phyloP scores from a whole-genome alignment of 2,113 vertebrate species.

The Trematocara nigrifrons region DNA sequence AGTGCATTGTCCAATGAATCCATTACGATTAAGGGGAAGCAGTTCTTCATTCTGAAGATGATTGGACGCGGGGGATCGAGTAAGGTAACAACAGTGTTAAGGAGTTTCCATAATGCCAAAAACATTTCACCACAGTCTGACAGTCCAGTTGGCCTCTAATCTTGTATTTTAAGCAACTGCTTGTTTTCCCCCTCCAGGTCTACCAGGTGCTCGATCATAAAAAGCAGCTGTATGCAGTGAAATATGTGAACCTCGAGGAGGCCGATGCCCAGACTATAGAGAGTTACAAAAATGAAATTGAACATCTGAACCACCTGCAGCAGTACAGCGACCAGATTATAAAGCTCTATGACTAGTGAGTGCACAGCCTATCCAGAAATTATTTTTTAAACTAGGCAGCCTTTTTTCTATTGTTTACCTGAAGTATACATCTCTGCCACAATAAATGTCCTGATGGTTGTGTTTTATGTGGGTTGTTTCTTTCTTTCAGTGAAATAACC shows the following conservation, averaged over 20 bases:
- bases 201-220: slow-evolving; percentile 92
- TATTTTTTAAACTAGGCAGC: not conserved
- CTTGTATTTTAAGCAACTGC: not conserved
- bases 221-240: slow-evolving; percentile 91
- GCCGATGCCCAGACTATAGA: slow-evolving; percentile 87
- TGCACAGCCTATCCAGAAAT: not conserved
- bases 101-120: not conserved
- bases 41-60: slow-evolving; percentile 90
- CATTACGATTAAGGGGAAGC: slow-evolving; percentile 83
- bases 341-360: slow-evolving; percentile 93
- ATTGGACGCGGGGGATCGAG: slow-evolving; percentile 95
- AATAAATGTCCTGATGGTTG: not conserved
- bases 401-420: not conserved
- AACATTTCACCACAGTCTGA: not conserved
- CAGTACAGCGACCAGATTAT: slow-evolving; percentile 96
- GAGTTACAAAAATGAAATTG: slow-evolving; percentile 96
- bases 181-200: slow-evolving; percentile 68
- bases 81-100: slow-evolving; percentile 72
- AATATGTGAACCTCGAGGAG: slow-evolving; percentile 89
- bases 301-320: slow-evolving; percentile 89
- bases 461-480: slow-evolving; percentile 29
- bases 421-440: not conserved
- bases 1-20: slow-evolving; percentile 77
- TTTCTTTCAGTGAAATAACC: slow-evolving; percentile 84
- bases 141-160: not conserved